Evolutionary conservation across 1,140 invertebrate genomes (phyloP).

Genomic region (Dysdera silvatica): DNA sequence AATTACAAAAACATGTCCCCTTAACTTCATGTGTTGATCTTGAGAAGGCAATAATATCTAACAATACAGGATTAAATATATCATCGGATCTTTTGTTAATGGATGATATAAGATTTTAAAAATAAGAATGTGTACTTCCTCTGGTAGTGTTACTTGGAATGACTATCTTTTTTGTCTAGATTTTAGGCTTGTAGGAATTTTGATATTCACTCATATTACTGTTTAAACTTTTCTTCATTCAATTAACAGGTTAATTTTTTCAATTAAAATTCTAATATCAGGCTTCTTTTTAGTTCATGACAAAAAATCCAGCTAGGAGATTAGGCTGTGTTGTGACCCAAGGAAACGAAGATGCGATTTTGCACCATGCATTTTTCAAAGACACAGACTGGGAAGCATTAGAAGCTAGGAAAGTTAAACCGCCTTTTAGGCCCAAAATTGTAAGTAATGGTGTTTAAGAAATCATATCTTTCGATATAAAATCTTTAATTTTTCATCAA

Average conservation of each 20-base stretch:
- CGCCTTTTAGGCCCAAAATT: conserved; percentile 96
- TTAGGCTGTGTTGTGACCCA: conserved; percentile 76
- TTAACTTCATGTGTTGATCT: no score
- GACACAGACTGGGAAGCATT: conserved; percentile 94
- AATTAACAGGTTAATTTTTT: background rate
- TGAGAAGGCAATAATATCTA: no score
- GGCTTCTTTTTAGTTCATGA: conserved; percentile 76
- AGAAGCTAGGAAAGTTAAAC: conserved; percentile 79
- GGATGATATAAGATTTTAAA: no score
- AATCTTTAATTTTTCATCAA: no score
- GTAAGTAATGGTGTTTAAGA: conserved; percentile 60
- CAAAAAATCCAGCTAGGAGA: conserved; percentile 89
- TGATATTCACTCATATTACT: background rate
- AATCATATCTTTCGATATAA: no score
- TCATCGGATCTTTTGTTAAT: no score
- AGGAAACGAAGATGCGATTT: conserved; percentile 75
- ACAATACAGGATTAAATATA: no score
- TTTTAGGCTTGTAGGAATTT: background rate
- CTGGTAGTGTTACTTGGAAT: no score
- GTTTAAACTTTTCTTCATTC: background rate
- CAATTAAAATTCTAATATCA: conserved; percentile 2
- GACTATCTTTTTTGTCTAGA: background rate
- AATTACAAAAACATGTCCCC: no score
- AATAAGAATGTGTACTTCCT: no score
- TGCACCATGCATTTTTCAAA: conserved; percentile 88